Conservation (phyloP, 2,113 vertebrate species). For the Sarotherodon lohbergeri region DNA sequence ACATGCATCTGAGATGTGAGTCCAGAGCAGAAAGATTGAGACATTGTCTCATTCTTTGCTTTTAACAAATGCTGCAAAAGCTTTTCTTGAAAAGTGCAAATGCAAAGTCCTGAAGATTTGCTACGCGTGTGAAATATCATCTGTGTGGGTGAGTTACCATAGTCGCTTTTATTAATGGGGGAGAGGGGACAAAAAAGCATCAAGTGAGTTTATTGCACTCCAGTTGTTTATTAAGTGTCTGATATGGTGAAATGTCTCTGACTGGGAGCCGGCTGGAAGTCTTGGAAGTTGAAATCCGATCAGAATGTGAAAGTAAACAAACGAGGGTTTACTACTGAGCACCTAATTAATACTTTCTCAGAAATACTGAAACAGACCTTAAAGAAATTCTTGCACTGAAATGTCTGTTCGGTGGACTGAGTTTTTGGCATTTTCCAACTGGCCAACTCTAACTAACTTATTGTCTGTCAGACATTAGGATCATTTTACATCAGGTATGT, state of each 20-base stretch:
- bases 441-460: not conserved
- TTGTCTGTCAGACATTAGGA: not conserved
- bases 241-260: not conserved
- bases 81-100: not conserved
- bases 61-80: not conserved
- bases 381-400: not conserved
- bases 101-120: not conserved
- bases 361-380: not conserved
- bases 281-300: not conserved
- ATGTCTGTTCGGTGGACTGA: not conserved
- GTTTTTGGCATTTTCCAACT: not conserved
- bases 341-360: not conserved
- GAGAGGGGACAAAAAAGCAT: not conserved
- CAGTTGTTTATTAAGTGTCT: not conserved
- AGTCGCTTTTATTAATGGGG: not conserved
- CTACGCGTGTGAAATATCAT: not conserved
- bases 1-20: not conserved
- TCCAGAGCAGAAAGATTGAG: not conserved
- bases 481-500: not conserved
- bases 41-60: not conserved
- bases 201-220: not conserved
- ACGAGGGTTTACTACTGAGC: not conserved
- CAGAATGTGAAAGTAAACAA: not conserved
- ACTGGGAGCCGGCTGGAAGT: not conserved
- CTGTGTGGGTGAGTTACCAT: not conserved